Evolutionary conservation across 92 coral and sea anemone genomes (phyloP).

Genomic region (Nematostella vectensis): DNA sequence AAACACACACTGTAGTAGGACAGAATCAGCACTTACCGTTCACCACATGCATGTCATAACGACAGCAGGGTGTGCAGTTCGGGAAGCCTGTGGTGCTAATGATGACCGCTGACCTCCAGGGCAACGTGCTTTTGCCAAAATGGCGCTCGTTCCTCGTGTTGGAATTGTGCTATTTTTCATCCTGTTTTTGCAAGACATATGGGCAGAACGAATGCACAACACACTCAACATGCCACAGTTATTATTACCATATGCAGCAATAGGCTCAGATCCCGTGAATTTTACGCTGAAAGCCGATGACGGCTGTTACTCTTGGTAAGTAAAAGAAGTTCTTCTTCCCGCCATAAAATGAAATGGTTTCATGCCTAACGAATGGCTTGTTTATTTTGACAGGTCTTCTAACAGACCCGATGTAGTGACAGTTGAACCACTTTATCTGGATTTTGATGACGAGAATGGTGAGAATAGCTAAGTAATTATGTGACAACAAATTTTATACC

Average conservation of each 20-base stretch:
- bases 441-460: constrained; percentile 46
- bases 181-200: constrained; percentile 2
- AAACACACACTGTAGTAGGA: too few species aligned
- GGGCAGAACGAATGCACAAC: constrained; percentile 60
- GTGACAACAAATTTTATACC: constrained; percentile 5
- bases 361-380: neutral
- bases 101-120: constrained; percentile 13
- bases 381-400: constrained; percentile 69
- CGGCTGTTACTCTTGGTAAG: constrained; percentile 86
- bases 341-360: too few species aligned
- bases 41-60: too few species aligned
- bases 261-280: constrained; percentile 81
- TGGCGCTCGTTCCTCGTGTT: constrained; percentile 13
- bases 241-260: constrained; percentile 78
- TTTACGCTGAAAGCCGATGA: constrained; percentile 78
- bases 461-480: neutral
- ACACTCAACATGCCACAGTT: constrained; percentile 78
- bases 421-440: constrained; percentile 50
- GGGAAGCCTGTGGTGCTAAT: neutral
- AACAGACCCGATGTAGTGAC: constrained; percentile 89
- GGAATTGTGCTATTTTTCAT: constrained; percentile 1
- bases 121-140: constrained; percentile 9
- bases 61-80: neutral
- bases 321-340: too few species aligned
- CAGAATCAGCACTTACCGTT: too few species aligned